These are phyloP conservation scores for Pluvianellus socialis DNA, from an alignment of 2,113 vertebrate genomes.

Conservation along the genomic window DNA sequence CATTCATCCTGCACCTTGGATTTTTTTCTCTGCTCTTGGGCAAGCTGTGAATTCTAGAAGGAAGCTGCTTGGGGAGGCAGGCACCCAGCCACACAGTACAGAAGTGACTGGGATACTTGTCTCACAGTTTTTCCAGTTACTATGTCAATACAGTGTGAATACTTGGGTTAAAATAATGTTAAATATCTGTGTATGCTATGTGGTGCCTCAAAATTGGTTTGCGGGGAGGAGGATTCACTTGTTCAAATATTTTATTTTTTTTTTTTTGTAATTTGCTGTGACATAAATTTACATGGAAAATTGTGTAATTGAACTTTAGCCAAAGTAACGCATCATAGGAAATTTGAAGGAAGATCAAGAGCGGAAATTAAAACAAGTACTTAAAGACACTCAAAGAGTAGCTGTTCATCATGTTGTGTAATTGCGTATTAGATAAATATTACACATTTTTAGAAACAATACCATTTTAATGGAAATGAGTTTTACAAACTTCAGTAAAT, in stretches of 20 bases:
- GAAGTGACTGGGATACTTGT: background rate
- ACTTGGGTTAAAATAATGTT: background rate
- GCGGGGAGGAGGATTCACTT: background rate
- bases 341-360: background rate
- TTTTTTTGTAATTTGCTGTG: background rate
- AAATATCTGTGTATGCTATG: background rate
- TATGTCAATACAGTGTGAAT: accelerated
- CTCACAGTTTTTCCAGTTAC: background rate
- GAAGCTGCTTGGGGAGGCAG: background rate
- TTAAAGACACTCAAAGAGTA: background rate
- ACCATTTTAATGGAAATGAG: background rate
- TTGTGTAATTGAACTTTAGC: background rate
- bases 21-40: background rate
- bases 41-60: background rate
- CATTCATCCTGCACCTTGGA: background rate
- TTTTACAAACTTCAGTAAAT: background rate
- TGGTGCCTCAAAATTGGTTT: background rate
- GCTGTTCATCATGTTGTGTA: background rate
- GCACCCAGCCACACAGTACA: background rate
- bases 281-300: background rate
- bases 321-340: background rate
- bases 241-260: background rate
- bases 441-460: background rate
- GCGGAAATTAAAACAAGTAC: background rate
- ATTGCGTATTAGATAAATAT: background rate